phyloP scores from a whole-genome alignment of 2,797 vertebrate species.

The Notamacropus eugenii region DNA sequence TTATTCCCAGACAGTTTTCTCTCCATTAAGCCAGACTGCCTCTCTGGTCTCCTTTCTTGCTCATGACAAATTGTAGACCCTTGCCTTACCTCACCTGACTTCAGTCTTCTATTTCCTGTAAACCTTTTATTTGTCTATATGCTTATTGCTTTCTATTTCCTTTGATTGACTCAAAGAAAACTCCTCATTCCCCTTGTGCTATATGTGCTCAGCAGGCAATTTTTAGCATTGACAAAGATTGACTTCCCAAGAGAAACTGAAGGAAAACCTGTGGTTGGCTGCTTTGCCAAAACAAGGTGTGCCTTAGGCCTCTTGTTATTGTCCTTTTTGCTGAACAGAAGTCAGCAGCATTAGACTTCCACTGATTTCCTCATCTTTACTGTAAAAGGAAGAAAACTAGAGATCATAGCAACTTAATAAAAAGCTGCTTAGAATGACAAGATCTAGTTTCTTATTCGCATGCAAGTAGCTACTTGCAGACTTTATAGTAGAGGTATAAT shows the following conservation, averaged over 20 bases:
- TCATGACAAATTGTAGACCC: background rate
- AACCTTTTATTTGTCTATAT: background rate
- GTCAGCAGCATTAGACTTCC: constrained; percentile 16
- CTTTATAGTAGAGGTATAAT: background rate
- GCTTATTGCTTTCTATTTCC: background rate
- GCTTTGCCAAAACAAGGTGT: background rate
- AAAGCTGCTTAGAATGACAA: background rate
- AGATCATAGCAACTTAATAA: background rate
- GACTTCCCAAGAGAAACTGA: constrained; percentile 33
- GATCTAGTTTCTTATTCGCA: constrained; percentile 39
- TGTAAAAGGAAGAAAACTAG: background rate
- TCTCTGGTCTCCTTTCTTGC: background rate
- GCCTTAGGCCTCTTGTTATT: background rate
- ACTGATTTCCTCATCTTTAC: constrained; percentile 17
- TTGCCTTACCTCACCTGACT: background rate
- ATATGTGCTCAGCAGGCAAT: background rate
- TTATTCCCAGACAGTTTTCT: background rate
- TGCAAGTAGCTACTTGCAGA: background rate
- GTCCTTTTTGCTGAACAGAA: background rate
- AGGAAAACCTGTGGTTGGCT: background rate
- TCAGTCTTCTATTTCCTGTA: background rate
- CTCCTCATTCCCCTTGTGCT: background rate
- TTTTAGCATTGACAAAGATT: background rate
- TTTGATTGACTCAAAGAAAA: constrained; percentile 24
- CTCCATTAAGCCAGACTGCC: background rate